Evolutionary conservation across 2,113 vertebrate genomes (phyloP).

Genomic region (Albula glossodonta): DNA sequence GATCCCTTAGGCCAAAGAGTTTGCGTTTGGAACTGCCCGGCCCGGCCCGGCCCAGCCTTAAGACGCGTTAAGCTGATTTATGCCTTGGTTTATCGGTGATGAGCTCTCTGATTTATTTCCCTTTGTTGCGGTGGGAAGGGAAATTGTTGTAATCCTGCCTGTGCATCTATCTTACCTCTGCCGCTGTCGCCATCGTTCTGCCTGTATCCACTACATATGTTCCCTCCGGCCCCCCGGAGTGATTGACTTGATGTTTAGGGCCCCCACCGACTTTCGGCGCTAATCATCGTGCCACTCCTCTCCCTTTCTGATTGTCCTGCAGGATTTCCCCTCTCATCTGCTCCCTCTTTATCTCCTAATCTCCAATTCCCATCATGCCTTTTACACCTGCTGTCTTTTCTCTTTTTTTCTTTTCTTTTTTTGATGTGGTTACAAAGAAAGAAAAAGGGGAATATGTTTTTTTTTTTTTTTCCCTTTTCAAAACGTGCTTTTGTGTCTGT

Average conservation of each 20-base stretch:
- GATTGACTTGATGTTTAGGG: background rate
- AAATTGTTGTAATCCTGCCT: background rate
- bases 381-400: background rate
- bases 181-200: background rate
- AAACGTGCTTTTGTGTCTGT: no score
- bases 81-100: background rate
- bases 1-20: background rate
- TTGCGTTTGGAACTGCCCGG: background rate
- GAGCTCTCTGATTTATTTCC: background rate
- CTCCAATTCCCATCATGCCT: background rate
- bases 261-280: background rate
- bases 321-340: background rate
- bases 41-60: background rate
- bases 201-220: background rate
- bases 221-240: background rate
- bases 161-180: background rate
- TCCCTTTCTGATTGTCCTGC: background rate
- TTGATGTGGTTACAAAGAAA: background rate
- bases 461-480: no score
- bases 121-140: background rate
- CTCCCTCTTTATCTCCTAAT: background rate
- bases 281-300: background rate
- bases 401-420: background rate
- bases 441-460: no score
- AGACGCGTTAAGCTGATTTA: background rate